Base-by-base conservation (phyloP, 2,797 vertebrate species). In the Pangasius macronema region DNA sequence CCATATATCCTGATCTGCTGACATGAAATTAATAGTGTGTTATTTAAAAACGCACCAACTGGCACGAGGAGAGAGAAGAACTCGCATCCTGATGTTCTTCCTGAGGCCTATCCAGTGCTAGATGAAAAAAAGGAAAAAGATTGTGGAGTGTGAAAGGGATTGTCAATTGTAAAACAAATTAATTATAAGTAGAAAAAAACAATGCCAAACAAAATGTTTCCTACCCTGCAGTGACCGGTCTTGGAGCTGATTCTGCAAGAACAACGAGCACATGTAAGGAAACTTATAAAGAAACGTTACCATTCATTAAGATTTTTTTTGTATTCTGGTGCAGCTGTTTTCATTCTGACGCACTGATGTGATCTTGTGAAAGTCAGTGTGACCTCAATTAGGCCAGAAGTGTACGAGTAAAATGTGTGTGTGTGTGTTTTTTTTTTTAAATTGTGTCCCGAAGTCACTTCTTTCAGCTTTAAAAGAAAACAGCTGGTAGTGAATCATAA, bases 151-250 rank as follows among this genome's bases (percentile, higher is more conserved):
- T 82, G 11, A 53, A 51, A 24, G 10, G 42, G 81, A 65, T 27
- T 0, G 76, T 73, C 6, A 9, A 3, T 7, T 79, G n/a, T 2
- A 53, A 51, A 46, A 3, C n/a, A 6, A 6, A 1, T 77, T 70
- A 33, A 24, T 67, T 10, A 27, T 1, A 16, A 20, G 42, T 3
- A 82, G 24, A 18, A 75, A 42, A 42, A 6, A 42, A 27, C 5
- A 61, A 8, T 53, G 42, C 14, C 14, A 27, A 59, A 67, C 0
- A 42, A 39, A n/a, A 6, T 9, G 7, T 42, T 68, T 51, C 89
- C 82, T 88, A 95, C 95, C 85, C 83, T 30, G 82, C 5, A 88
- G 2, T 1, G 92, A 90, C 18, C 88, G 87, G 0, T 93, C 89
- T 46, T 86, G 46, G 73, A 91, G 88, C 33, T 73, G 57, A 85